phyloP scores from a whole-genome alignment of 1,140 invertebrate species.

The Orussus abietinus region DNA sequence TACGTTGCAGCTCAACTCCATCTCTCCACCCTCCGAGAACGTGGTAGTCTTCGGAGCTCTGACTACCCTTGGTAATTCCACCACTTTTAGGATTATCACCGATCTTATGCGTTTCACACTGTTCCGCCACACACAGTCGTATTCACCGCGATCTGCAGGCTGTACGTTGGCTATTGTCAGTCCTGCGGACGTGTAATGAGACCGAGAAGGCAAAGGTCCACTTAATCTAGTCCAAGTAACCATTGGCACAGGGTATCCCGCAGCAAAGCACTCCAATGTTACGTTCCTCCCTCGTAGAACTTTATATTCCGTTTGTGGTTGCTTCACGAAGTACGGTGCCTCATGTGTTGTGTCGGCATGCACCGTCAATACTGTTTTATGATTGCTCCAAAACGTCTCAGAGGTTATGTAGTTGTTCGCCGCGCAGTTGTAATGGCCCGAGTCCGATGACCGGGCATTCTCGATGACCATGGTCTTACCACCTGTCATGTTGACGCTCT shows the following conservation, averaged over 20 bases:
- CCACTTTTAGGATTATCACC: conserved; percentile 47
- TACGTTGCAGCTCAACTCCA: conserved; percentile 64
- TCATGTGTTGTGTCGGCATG: conserved; percentile 21
- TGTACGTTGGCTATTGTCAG: conserved; percentile 42
- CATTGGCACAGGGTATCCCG: conserved; percentile 59
- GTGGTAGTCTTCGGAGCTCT: conserved; percentile 56
- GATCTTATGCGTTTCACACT: conserved; percentile 39
- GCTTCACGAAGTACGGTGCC: conserved; percentile 38
- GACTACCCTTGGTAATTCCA: conserved; percentile 60
- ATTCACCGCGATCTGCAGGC: conserved; percentile 39
- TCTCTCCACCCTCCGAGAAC: conserved; percentile 62
- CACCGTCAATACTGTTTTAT: conserved; percentile 33
- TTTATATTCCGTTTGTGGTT: conserved; percentile 44
- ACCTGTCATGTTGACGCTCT: conserved; percentile 29
- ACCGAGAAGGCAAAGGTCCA: conserved; percentile 37
- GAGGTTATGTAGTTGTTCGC: conserved; percentile 46
- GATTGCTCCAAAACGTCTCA: conserved; percentile 33
- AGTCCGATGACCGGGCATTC: conserved; percentile 32
- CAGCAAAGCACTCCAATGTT: conserved; percentile 61
- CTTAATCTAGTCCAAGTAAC: conserved; percentile 59
- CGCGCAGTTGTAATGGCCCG: conserved; percentile 39
- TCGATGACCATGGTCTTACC: conserved; percentile 43
- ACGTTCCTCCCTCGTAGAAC: conserved; percentile 42
- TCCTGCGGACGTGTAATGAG: conserved; percentile 30
- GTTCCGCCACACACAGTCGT: conserved; percentile 48